These are phyloP conservation scores for Pygoscelis adeliae DNA, from an alignment of 2,113 vertebrate species.

Conservation along the genomic window DNA sequence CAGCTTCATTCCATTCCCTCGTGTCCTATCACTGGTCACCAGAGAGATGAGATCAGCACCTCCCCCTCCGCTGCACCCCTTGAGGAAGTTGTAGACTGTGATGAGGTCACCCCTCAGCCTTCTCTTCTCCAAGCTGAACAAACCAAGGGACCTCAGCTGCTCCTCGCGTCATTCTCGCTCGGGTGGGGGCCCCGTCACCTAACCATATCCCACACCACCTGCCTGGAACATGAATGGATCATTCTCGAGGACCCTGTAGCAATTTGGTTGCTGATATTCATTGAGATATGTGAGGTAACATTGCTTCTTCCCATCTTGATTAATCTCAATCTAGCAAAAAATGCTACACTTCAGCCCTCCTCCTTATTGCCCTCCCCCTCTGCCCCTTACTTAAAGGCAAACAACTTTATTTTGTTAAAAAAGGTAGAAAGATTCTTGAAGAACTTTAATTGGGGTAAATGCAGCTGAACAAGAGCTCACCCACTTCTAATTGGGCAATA, in stretches of 20 bases:
- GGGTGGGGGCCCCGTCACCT: background rate
- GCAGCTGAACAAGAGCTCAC: background rate
- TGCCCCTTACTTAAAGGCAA: background rate
- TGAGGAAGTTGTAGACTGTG: background rate
- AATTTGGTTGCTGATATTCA: background rate
- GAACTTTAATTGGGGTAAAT: background rate
- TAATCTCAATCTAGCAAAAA: background rate
- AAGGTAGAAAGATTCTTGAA: background rate
- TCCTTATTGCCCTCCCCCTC: background rate
- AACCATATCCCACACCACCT: background rate
- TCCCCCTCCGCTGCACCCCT: background rate
- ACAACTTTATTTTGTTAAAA: background rate
- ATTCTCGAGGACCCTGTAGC: background rate
- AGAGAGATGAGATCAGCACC: background rate
- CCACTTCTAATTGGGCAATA: background rate
- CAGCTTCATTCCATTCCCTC: background rate
- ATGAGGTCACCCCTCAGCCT: background rate
- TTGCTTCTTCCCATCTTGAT: background rate
- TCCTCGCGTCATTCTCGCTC: background rate
- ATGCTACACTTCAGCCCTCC: background rate
- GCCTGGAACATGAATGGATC: background rate
- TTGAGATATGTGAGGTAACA: background rate
- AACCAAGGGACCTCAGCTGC: background rate
- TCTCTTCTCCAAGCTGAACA: background rate
- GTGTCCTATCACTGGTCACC: background rate